Evolutionary conservation across 2,113 vertebrate species (phyloP).

Genomic region (Carlito syrichta): DNA sequence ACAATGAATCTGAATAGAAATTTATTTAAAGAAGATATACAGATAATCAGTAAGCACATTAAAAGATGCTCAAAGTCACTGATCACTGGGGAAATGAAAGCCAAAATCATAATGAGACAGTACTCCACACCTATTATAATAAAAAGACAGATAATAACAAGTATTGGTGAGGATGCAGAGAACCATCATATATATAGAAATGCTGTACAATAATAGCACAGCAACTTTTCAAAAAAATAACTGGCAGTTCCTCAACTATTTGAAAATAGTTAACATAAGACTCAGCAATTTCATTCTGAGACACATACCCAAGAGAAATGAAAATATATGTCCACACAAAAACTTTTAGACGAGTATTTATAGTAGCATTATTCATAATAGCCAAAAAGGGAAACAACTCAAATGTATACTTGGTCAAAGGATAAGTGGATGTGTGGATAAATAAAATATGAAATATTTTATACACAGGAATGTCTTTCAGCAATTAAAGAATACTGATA

Average conservation of each 20-base stretch:
- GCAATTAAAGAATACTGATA: neutral
- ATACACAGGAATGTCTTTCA: neutral
- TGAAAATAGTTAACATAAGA: neutral
- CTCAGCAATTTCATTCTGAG: neutral
- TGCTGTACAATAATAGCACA: neutral
- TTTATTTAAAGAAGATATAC: neutral
- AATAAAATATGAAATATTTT: neutral
- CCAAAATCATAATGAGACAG: neutral
- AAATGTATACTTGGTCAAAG: neutral
- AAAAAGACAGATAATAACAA: neutral
- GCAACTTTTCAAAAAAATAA: neutral
- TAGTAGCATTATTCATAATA: neutral
- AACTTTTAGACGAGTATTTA: neutral
- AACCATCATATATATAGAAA: neutral
- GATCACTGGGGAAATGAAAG: neutral
- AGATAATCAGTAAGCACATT: neutral
- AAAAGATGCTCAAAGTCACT: neutral
- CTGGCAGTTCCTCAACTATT: neutral
- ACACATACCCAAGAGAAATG: neutral
- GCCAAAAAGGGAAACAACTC: neutral
- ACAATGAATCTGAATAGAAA: neutral
- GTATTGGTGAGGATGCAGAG: neutral
- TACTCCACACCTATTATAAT: neutral
- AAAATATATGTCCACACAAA: neutral
- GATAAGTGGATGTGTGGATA: neutral